phyloP scores from a whole-genome alignment of 2,113 vertebrate genomes.

The Brevimyrus niger region DNA sequence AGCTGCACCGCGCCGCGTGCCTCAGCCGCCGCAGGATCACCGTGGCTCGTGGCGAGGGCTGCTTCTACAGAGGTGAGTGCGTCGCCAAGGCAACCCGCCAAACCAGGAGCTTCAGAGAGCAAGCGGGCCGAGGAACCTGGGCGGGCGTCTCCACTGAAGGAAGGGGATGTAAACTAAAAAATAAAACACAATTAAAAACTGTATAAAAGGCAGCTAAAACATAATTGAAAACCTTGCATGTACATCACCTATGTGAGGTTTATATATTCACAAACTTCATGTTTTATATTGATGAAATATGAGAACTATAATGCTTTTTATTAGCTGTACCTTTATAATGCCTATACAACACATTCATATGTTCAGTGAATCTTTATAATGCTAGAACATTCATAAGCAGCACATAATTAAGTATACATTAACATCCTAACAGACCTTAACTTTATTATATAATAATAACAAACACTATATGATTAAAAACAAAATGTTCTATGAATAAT shows the following conservation, averaged over 20 bases:
- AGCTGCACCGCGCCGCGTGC: constrained; percentile 87
- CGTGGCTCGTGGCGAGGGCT: constrained; percentile 87
- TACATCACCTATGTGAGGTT: neutral
- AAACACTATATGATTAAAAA: neutral
- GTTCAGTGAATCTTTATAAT: neutral
- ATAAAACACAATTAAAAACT: neutral
- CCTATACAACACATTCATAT: neutral
- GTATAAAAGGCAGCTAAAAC: neutral
- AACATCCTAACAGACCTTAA: neutral
- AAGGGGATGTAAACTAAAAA: neutral
- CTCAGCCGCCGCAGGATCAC: constrained; percentile 73
- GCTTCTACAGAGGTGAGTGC: constrained; percentile 87
- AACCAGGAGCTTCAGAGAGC: neutral
- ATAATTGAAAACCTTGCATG: neutral
- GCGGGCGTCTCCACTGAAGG: neutral
- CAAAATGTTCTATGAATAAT: neutral
- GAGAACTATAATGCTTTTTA: neutral
- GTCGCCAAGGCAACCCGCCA: neutral
- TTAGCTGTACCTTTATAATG: neutral
- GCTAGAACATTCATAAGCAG: neutral
- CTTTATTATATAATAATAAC: neutral
- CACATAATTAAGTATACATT: neutral
- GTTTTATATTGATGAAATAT: neutral
- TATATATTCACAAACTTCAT: neutral
- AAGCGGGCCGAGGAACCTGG: neutral